Conservation (phyloP, 1,140 invertebrate species). For the Xylocopa sonorina region DNA sequence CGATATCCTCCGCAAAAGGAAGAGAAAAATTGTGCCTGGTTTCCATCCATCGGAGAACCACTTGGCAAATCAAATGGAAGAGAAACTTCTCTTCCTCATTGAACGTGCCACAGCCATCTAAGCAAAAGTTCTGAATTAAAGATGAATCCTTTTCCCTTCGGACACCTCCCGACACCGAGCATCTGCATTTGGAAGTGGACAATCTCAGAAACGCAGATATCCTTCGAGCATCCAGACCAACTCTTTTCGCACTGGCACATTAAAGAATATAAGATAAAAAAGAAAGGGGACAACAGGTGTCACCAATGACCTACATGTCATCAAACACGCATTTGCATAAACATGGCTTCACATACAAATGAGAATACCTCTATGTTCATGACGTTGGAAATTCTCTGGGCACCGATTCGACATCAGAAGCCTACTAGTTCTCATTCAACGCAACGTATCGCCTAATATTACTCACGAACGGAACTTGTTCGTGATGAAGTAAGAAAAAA, state of each 20-base stretch:
- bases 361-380: neutral
- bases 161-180: neutral
- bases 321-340: constrained; percentile 13
- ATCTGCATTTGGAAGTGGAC: no score
- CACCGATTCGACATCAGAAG: neutral
- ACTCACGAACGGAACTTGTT: neutral
- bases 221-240: no score
- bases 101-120: neutral
- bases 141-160: neutral
- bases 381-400: neutral
- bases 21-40: neutral
- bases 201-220: no score
- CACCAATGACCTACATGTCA: constrained; percentile 22
- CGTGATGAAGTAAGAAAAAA: no score
- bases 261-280: neutral
- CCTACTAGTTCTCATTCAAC: neutral
- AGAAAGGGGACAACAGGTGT: neutral
- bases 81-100: constrained; percentile 8
- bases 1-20: constrained; percentile 32
- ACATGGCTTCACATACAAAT: neutral
- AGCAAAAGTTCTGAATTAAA: constrained; percentile 25
- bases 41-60: neutral
- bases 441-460: neutral
- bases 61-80: neutral
- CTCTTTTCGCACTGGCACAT: no score